A percentile compares a stretch with the other conserved stretches of the same genome.
phyloP scores from a whole-genome alignment of 2,888 invertebrate genomes.

The Pediacus dermestoides region DNA sequence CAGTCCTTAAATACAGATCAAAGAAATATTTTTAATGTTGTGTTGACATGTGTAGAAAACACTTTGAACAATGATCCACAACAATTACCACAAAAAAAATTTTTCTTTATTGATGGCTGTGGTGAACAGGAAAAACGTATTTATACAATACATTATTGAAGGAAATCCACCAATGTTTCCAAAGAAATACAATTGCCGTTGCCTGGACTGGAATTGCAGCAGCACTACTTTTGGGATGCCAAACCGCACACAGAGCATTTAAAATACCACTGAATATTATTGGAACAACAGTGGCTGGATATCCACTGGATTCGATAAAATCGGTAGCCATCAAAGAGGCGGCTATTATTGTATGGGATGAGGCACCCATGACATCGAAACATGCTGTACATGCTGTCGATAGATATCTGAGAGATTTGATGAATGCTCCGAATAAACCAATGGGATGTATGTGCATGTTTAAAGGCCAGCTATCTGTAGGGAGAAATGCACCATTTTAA shows the following conservation, averaged over 20 bases:
- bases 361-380: constrained; percentile 19
- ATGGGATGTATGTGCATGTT: too few species aligned
- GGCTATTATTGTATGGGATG: constrained; percentile 21
- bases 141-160: too few species aligned
- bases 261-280: constrained; percentile 28
- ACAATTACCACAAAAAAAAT: too few species aligned
- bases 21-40: too few species aligned
- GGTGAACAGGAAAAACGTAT: too few species aligned
- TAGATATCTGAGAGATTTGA: constrained; percentile 15
- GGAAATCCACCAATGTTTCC: too few species aligned
- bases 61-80: too few species aligned
- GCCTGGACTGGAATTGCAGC: constrained; percentile 40
- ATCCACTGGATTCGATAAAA: constrained; percentile 4
- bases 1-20: too few species aligned
- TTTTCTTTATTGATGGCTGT: constrained; percentile 17
- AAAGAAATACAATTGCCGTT: constrained; percentile 19
- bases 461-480: too few species aligned
- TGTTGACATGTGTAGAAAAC: too few species aligned
- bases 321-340: constrained; percentile 1
- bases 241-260: constrained; percentile 42
- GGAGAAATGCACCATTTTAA: too few species aligned
- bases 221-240: constrained; percentile 37
- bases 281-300: constrained; percentile 6
- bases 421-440: background rate
- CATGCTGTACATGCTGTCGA: constrained; percentile 17